Evolutionary conservation across 2,888 invertebrate species (phyloP).

Genomic region (Nemotelus pantherinus): DNA sequence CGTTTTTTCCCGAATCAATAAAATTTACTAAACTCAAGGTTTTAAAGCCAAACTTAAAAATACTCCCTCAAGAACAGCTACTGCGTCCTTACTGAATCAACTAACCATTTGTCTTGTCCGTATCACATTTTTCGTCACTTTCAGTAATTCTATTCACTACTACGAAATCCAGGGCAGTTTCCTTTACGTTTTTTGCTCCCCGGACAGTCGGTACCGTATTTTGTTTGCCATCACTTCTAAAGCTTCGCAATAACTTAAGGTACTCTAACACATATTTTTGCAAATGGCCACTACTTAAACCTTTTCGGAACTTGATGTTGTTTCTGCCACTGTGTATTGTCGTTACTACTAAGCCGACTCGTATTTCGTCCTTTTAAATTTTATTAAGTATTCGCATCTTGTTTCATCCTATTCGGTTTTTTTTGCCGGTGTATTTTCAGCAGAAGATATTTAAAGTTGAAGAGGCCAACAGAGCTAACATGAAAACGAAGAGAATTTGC

Average conservation of each 20-base stretch:
- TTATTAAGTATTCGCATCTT: slow-evolving; percentile 14
- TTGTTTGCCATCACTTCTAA: neutral
- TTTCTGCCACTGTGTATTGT: neutral
- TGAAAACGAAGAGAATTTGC: too few species aligned
- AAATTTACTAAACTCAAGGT: too few species aligned
- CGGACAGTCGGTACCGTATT: neutral
- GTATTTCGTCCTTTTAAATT: slow-evolving; percentile 35
- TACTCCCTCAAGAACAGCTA: too few species aligned
- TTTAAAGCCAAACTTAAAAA: too few species aligned
- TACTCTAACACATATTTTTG: slow-evolving; percentile 32
- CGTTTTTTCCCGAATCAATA: too few species aligned
- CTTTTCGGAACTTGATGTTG: slow-evolving; percentile 8
- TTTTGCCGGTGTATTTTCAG: neutral
- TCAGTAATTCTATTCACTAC: slow-evolving; percentile 1
- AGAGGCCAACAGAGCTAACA: neutral
- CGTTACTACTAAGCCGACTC: neutral
- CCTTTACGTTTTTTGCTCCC: neutral
- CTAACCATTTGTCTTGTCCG: slow-evolving; percentile 8
- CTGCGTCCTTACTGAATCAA: too few species aligned
- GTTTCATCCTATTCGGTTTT: neutral
- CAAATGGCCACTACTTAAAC: slow-evolving; percentile 9
- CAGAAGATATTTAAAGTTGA: neutral
- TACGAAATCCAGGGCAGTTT: slow-evolving; percentile 11
- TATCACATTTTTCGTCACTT: slow-evolving; percentile 19
- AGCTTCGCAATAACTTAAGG: slow-evolving; percentile 16